A percentile compares a stretch with the other conserved stretches of the same genome.
Evolutionary conservation across 2,888 invertebrate species (phyloP).

Genomic region (Nasonovia ribisnigri): DNA sequence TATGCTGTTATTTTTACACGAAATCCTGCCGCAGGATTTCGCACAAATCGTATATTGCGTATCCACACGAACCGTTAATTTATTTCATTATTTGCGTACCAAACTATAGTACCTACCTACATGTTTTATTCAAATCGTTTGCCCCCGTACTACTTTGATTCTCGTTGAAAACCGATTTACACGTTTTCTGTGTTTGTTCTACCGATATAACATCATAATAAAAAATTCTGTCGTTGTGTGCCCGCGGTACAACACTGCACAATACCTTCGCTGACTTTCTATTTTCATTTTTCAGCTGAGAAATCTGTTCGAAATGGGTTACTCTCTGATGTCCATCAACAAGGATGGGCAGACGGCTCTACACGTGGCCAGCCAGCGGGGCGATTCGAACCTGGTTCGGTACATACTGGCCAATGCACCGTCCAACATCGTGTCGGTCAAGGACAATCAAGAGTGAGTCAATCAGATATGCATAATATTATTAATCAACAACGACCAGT

Average conservation of each 20-base stretch:
- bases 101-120: neutral
- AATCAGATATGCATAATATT: neutral
- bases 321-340: constrained; percentile 86
- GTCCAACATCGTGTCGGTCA: constrained; percentile 85
- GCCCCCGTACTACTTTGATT: neutral
- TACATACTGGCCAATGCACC: constrained; percentile 90
- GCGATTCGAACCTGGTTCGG: constrained; percentile 90
- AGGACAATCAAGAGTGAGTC: constrained; percentile 85
- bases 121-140: constrained; percentile 23
- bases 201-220: neutral
- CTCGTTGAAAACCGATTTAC: neutral
- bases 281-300: constrained; percentile 75
- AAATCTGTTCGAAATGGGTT: constrained; percentile 86
- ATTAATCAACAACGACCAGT: too few relatives aligned
- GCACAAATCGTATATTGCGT: neutral
- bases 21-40: neutral
- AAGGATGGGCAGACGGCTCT: constrained; percentile 89
- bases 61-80: neutral
- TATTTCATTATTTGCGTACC: constrained; percentile 2
- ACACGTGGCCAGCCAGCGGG: constrained; percentile 89
- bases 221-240: neutral
- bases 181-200: neutral
- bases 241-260: neutral
- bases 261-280: neutral
- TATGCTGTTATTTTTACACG: neutral